phyloP scores from a whole-genome alignment of 2,888 invertebrate genomes.

The Ornithoptera priamus region DNA sequence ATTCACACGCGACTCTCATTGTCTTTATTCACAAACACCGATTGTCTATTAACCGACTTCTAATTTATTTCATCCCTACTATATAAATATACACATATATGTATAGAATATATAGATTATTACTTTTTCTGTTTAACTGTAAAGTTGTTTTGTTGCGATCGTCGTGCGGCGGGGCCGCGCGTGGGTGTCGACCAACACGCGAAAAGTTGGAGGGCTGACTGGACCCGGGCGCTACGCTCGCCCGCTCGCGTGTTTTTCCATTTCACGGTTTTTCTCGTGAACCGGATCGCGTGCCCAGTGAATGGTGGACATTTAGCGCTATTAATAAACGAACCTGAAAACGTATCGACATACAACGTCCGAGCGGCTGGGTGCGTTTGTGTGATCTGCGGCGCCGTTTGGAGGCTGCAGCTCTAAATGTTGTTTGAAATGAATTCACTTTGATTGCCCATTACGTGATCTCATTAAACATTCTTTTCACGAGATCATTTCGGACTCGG shows the following conservation, averaged over 20 bases:
- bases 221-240: slow-evolving; percentile 53
- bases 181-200: slow-evolving; percentile 67
- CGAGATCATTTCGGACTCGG: background rate
- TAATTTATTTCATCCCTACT: slow-evolving; percentile 31
- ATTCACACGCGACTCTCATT: slow-evolving; percentile 56
- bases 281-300: slow-evolving; percentile 62
- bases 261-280: slow-evolving; percentile 61
- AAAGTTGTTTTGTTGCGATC: slow-evolving; percentile 23
- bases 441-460: slow-evolving; percentile 5
- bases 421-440: slow-evolving; percentile 16
- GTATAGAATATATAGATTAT: too few relatives aligned
- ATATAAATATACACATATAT: too few relatives aligned
- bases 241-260: slow-evolving; percentile 68
- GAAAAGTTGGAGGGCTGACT: slow-evolving; percentile 70
- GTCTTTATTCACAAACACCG: slow-evolving; percentile 53
- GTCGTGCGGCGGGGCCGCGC: slow-evolving; percentile 45
- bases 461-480: background rate
- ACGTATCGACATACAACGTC: slow-evolving; percentile 38
- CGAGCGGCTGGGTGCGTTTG: slow-evolving; percentile 28
- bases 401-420: slow-evolving; percentile 29
- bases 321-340: slow-evolving; percentile 63
- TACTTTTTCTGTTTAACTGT: slow-evolving; percentile 33
- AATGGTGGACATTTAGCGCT: slow-evolving; percentile 49
- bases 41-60: slow-evolving; percentile 30
- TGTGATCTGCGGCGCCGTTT: slow-evolving; percentile 30